Conservation (phyloP, 2,113 vertebrate species). For the Myxocyprinus asiaticus region DNA sequence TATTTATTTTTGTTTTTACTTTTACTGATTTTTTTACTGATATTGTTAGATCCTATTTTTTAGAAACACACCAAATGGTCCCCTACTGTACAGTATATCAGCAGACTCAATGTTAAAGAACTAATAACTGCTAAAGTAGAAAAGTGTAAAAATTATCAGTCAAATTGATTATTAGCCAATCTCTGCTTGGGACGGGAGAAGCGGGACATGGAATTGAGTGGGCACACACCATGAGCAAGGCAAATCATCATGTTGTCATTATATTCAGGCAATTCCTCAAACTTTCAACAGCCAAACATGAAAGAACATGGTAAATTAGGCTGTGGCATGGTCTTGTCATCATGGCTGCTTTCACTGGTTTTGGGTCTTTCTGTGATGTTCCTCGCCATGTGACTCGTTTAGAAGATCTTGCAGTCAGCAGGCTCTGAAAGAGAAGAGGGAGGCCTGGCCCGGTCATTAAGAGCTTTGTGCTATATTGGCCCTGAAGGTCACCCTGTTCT, state of each 20-base stretch:
- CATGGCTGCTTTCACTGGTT: slow-evolving; percentile 43
- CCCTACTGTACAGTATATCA: no score
- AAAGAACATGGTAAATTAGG: slow-evolving; percentile 28
- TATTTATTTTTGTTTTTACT: no score
- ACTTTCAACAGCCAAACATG: slow-evolving; percentile 10
- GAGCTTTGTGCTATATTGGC: slow-evolving; percentile 56
- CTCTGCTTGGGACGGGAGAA: no score
- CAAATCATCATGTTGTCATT: background rate
- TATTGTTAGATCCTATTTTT: no score
- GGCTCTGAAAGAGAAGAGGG: slow-evolving; percentile 24
- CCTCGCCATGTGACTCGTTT: slow-evolving; percentile 40
- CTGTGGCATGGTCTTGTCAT: slow-evolving; percentile 29
- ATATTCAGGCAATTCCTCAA: background rate
- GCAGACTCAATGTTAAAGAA: no score
- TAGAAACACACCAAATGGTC: no score
- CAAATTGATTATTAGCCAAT: no score
- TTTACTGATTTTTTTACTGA: no score
- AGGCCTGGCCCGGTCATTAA: slow-evolving; percentile 46
- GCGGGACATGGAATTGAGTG: no score
- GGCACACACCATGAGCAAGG: background rate
- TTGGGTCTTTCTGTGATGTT: slow-evolving; percentile 34
- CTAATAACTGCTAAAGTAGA: no score
- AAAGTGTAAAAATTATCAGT: no score
- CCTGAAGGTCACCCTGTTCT: slow-evolving; percentile 63
- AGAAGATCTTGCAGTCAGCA: slow-evolving; percentile 22